These are phyloP conservation scores for Macquaria ambigua DNA, from an alignment of 2,113 vertebrate species.

Conservation along the genomic window DNA sequence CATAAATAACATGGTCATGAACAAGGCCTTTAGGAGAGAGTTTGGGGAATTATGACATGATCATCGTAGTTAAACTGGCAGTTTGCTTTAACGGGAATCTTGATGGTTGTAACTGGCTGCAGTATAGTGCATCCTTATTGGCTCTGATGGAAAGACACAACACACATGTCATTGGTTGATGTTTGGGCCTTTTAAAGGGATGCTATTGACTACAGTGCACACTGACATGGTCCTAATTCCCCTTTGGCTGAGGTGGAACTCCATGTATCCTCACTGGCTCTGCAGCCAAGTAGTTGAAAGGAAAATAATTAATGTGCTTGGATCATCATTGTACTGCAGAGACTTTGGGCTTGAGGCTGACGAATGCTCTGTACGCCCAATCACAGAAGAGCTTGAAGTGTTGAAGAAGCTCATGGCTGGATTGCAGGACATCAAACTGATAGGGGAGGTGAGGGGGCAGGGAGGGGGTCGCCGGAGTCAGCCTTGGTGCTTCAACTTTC, in stretches of 20 bases:
- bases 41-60: constrained; percentile 44
- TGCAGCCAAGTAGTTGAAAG: constrained; percentile 36
- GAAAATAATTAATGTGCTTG: background rate
- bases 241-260: constrained; percentile 39
- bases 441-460: constrained; percentile 73
- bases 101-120: constrained; percentile 59
- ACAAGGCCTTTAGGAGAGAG: constrained; percentile 67
- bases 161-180: constrained; percentile 53
- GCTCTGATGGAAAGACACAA: constrained; percentile 64
- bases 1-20: constrained; percentile 85
- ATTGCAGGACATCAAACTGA: constrained; percentile 81
- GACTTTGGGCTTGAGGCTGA: constrained; percentile 83
- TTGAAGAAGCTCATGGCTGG: constrained; percentile 85
- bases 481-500: constrained; percentile 76
- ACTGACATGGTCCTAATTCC: constrained; percentile 58
- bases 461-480: constrained; percentile 70
- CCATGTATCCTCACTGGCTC: constrained; percentile 29
- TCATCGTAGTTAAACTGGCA: constrained; percentile 56
- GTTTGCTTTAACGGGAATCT: constrained; percentile 60
- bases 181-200: constrained; percentile 52
- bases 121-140: constrained; percentile 60
- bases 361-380: constrained; percentile 85
- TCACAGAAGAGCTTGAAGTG: constrained; percentile 87
- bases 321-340: constrained; percentile 72
- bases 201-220: constrained; percentile 65